Evolutionary conservation across 2,888 invertebrate species (phyloP), one percentile per base, ranked within the genome.

Genomic region (Euplagia quadripunctaria): DNA sequence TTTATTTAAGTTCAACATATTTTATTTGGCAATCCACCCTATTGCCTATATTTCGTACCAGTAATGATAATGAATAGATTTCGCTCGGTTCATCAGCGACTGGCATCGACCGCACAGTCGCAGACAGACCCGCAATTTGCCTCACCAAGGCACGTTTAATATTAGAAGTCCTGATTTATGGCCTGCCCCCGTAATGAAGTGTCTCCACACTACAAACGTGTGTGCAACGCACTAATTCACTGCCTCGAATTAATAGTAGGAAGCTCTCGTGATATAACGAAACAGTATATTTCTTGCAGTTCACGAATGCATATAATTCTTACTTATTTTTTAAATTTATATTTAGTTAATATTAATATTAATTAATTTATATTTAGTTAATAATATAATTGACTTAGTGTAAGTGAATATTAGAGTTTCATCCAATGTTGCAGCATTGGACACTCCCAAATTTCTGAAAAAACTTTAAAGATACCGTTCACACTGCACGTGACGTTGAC

Each of bases 81-180:
- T 75, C 65, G 76, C 69, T 75, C 73, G 49, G 85, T 80, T 80
- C 84, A 85, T 84, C 84, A 84, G 74, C 75, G 74, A 75, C 81
- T 79, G 75, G 83, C 81, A 80, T 85, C 88, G 85, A 89, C 91
- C 91, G 89, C 91, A 89, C 84, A 89, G 87, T 87, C 87, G 79
- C 83, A 82, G 83, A 83, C 84, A 84, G 83, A 87, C 85, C 88
- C 89, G 91, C 94, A 94, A 94, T 95, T 94, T 94, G 94, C 94
- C 92, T 91, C 91, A 90, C 91, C 90, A 94, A 95, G 95, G 95
- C 96, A 94, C 93, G 96, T 96, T 96, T 96, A 96, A 96, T 96
- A 96, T 96, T 96, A 96, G 96, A 96, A 95, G 94, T 93, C 93
- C 94, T 96, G 95, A 96, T 96, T 96, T 96, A 96, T 95, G 92